These are phyloP conservation scores for Eulemur macaco DNA, from an alignment of 2,113 vertebrate genomes.

Conservation along the genomic window DNA sequence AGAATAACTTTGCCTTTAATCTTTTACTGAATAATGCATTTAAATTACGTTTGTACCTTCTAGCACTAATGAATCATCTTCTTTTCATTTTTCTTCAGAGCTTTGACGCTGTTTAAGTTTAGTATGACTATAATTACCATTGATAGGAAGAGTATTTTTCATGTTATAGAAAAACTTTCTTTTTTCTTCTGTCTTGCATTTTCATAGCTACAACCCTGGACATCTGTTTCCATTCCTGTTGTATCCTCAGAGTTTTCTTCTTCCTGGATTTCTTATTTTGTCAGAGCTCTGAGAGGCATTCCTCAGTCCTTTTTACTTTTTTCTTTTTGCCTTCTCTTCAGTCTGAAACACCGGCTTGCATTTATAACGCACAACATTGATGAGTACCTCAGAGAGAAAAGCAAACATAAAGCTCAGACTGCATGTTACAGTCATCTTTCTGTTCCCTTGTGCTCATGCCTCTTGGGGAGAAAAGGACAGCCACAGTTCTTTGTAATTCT, in stretches of 20 bases:
- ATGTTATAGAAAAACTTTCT: not conserved
- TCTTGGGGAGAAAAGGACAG: slow-evolving; percentile 44
- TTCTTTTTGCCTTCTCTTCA: slow-evolving; percentile 16
- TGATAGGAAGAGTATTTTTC: not conserved
- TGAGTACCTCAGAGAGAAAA: not conserved
- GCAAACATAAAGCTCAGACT: not conserved
- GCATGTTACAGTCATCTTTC: not conserved
- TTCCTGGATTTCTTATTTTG: slow-evolving; percentile 22
- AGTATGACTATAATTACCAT: not conserved
- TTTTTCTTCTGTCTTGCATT: not conserved
- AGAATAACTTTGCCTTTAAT: not conserved
- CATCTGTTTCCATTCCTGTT: not conserved
- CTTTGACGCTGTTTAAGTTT: not conserved
- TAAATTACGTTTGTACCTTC: not conserved
- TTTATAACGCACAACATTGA: slow-evolving; percentile 42
- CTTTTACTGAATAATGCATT: not conserved
- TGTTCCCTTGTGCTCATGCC: not conserved
- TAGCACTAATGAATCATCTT: not conserved
- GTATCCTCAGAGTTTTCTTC: not conserved
- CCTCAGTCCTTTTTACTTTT: not conserved
- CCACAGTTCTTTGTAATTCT: not conserved
- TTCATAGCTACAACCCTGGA: not conserved
- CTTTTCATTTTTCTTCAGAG: not conserved
- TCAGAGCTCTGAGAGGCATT: not conserved
- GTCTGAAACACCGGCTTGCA: slow-evolving; percentile 39